Evolutionary conservation across 2,888 invertebrate species (phyloP).

Genomic region (Drosophila cyrtoloma): DNA sequence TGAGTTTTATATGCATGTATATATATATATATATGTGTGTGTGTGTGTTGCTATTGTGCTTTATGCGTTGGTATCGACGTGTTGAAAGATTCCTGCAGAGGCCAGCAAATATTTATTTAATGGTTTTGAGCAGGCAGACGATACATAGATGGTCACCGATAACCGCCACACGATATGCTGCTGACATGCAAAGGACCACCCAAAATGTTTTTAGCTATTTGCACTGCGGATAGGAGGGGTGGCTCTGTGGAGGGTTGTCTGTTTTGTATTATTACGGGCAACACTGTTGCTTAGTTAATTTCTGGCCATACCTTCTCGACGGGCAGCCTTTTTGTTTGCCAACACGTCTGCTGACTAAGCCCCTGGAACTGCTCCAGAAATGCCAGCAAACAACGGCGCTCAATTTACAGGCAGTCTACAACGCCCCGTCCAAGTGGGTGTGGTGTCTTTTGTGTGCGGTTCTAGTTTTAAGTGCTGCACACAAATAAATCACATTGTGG

Average conservation of each 20-base stretch:
- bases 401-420: slow-evolving; percentile 46
- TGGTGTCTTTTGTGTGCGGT: slow-evolving; percentile 60
- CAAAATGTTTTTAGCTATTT: slow-evolving; percentile 36
- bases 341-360: slow-evolving; percentile 63
- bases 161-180: slow-evolving; percentile 35
- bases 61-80: slow-evolving; percentile 53
- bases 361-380: slow-evolving; percentile 53
- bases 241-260: slow-evolving; percentile 9
- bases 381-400: slow-evolving; percentile 50
- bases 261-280: slow-evolving; percentile 30
- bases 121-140: slow-evolving; percentile 65
- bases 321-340: slow-evolving; percentile 47
- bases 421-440: slow-evolving; percentile 50
- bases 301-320: slow-evolving; percentile 38
- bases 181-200: slow-evolving; percentile 53
- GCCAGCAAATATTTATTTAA: slow-evolving; percentile 80
- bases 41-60: slow-evolving; percentile 48
- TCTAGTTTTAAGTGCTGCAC: slow-evolving; percentile 78
- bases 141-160: slow-evolving; percentile 42
- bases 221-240: slow-evolving; percentile 16
- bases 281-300: slow-evolving; percentile 74
- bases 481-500: slow-evolving; percentile 72
- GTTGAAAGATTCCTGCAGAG: slow-evolving; percentile 80
- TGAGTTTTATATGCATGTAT: slow-evolving; percentile 8
- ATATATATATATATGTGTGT: slow-evolving; percentile 9